A percentile compares a stretch with the other conserved stretches of the same genome.
These are phyloP conservation scores for Deroplatys truncata DNA, from an alignment of 2,888 invertebrate genomes.

Conservation along the genomic window DNA sequence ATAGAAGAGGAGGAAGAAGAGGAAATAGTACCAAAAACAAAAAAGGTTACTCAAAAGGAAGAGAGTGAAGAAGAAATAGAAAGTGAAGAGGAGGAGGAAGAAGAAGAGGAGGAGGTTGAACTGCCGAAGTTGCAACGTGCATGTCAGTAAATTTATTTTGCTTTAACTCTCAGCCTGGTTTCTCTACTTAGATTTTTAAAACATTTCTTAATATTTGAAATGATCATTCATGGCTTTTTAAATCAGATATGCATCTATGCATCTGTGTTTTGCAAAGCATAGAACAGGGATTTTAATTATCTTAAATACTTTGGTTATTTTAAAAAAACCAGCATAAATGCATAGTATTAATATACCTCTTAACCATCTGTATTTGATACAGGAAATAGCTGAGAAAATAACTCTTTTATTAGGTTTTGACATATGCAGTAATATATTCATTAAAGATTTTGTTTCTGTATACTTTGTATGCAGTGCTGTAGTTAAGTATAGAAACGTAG, in stretches of 20 bases:
- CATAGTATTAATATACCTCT: too few species aligned
- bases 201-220: background rate
- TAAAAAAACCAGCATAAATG: too few species aligned
- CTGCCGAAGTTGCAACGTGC: constrained; percentile 15
- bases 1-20: constrained; percentile 35
- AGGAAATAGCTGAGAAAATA: too few species aligned
- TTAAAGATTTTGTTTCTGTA: too few species aligned
- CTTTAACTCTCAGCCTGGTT: background rate
- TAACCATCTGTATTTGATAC: too few species aligned
- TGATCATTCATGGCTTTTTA: background rate
- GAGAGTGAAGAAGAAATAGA: constrained; percentile 42
- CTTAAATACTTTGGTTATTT: background rate
- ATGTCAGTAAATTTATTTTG: background rate
- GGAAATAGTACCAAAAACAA: constrained; percentile 33
- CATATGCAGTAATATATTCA: too few species aligned
- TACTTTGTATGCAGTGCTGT: too few species aligned
- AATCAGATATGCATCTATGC: background rate
- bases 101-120: constrained; percentile 29
- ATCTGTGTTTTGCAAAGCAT: background rate
- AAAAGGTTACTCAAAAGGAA: constrained; percentile 38
- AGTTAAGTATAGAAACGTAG: too few species aligned
- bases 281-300: background rate
- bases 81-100: constrained; percentile 39
- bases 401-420: too few species aligned
- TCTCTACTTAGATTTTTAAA: background rate